Percentiles rank a stretch among this genome's conserved stretches.
Conservation (phyloP, 2,113 vertebrate species). For the Maccullochella peelii region DNA sequence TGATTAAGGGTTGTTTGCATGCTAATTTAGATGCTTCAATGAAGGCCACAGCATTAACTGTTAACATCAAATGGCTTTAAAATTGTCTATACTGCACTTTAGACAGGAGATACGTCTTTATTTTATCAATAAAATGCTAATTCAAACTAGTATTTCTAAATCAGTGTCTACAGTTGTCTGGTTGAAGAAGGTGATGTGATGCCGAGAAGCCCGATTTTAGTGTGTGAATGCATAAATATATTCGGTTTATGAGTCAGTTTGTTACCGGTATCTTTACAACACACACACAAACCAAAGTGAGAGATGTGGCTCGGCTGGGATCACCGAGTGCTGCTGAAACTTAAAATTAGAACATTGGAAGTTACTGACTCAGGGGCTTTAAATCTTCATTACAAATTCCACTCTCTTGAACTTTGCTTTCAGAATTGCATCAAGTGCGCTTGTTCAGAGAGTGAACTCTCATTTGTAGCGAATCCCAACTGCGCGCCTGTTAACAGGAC, state of each 20-base stretch:
- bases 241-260: constrained; percentile 3
- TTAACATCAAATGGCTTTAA: neutral
- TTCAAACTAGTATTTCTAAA: constrained; percentile 25
- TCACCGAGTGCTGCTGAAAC: constrained; percentile 14
- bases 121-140: constrained; percentile 31
- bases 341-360: constrained; percentile 27
- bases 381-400: constrained; percentile 41
- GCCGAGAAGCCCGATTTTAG: neutral
- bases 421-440: constrained; percentile 11
- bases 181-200: constrained; percentile 1
- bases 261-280: neutral
- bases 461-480: constrained; percentile 30
- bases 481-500: constrained; percentile 26
- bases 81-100: neutral
- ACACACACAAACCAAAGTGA: neutral
- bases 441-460: constrained; percentile 22
- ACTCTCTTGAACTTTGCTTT: constrained; percentile 35
- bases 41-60: neutral
- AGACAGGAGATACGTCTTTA: neutral
- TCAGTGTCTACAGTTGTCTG: neutral
- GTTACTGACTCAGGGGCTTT: constrained; percentile 18
- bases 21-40: neutral
- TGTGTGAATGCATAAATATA: neutral
- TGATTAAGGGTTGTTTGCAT: neutral
- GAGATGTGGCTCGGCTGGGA: neutral